These are phyloP conservation scores for Serinus canaria DNA, from an alignment of 2,113 vertebrate genomes.

Conservation along the genomic window DNA sequence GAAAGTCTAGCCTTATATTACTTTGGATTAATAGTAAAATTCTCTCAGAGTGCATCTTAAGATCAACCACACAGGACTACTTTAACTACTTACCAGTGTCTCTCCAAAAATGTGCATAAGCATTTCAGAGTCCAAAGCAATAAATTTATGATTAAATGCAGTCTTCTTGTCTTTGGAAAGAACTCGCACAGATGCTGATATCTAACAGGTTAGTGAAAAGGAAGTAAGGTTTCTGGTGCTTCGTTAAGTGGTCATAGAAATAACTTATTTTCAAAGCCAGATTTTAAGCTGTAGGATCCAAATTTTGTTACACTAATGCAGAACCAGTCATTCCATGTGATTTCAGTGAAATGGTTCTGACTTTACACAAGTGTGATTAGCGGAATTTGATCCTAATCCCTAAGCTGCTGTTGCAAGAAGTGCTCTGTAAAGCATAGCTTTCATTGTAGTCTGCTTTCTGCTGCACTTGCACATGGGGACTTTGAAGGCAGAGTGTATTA, in stretches of 20 bases:
- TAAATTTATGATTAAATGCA: not conserved
- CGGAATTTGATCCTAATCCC: conserved; percentile 56
- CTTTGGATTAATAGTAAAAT: conserved; percentile 25
- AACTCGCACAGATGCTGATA: not conserved
- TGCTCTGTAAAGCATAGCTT: conserved; percentile 52
- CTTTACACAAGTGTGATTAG: conserved; percentile 36
- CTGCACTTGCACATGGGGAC: not conserved
- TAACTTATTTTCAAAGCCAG: not conserved
- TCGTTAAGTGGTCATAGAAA: not conserved
- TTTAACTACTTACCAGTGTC: not conserved
- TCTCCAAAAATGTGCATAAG: not conserved
- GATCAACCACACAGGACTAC: not conserved
- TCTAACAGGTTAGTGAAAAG: not conserved
- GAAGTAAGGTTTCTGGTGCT: not conserved
- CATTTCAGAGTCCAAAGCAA: conserved; percentile 15
- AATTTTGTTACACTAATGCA: not conserved
- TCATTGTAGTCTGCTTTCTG: conserved; percentile 27
- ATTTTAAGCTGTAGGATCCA: not conserved
- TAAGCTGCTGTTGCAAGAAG: conserved; percentile 48
- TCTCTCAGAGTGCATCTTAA: not conserved
- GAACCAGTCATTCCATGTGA: conserved; percentile 2
- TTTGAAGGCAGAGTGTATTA: conserved; percentile 29
- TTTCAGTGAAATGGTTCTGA: conserved; percentile 14
- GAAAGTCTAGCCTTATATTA: not conserved
- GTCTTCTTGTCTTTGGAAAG: conserved; percentile 22